These are phyloP conservation scores for Parnassius smintheus DNA, from an alignment of 2,888 invertebrate species.

Conservation along the genomic window DNA sequence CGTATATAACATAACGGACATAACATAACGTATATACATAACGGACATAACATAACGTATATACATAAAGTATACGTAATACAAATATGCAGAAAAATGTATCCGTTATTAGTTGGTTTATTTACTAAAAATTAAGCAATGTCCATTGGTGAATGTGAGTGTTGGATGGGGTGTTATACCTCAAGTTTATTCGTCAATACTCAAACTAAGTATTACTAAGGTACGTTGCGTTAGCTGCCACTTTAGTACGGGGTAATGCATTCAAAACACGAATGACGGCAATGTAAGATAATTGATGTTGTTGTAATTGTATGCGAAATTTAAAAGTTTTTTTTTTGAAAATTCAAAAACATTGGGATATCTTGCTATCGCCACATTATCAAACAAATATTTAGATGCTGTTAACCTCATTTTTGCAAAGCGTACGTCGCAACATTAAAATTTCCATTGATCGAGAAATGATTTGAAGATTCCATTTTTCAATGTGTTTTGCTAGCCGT, in stretches of 20 bases:
- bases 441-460: constrained; percentile 59
- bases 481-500: constrained; percentile 57
- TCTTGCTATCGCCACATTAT: constrained; percentile 66
- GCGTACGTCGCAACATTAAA: constrained; percentile 49
- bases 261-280: too few species aligned
- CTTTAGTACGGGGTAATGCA: too few species aligned
- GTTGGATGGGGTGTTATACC: constrained; percentile 81
- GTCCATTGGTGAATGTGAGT: constrained; percentile 40
- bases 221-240: too few species aligned
- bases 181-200: constrained; percentile 78
- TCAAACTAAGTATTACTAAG: constrained; percentile 48
- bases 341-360: constrained; percentile 67
- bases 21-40: too few species aligned
- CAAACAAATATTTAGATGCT: constrained; percentile 60
- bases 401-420: constrained; percentile 55
- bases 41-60: too few species aligned
- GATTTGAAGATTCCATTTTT: constrained; percentile 63
- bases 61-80: too few species aligned
- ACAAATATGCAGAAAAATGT: too few species aligned
- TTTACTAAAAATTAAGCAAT: too few species aligned
- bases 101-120: too few species aligned
- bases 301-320: background rate
- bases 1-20: too few species aligned
- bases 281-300: too few species aligned
- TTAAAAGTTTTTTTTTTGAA: background rate